A percentile compares a stretch with the other conserved stretches of the same genome.
phyloP scores from a whole-genome alignment of 1,140 invertebrate genomes.

The Leptinotarsa defecta region DNA sequence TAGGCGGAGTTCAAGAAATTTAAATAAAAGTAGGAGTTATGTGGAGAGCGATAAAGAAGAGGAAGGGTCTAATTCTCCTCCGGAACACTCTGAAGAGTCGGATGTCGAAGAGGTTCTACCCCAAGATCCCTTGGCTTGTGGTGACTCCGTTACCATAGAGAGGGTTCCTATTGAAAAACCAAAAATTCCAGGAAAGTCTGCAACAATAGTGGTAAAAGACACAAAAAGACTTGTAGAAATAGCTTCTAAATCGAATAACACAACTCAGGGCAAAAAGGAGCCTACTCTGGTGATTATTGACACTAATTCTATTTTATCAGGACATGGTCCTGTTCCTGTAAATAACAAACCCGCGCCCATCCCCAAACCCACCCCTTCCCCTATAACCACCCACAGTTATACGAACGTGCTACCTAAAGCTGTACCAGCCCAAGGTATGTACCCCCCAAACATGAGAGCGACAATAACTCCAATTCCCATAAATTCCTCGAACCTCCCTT shows the following conservation, averaged over 20 bases:
- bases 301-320: slow-evolving; percentile 73
- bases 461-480: slow-evolving; percentile 65
- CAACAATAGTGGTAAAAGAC: slow-evolving; percentile 73
- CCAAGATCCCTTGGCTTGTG: slow-evolving; percentile 66
- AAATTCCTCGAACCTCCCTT: slow-evolving; percentile 40
- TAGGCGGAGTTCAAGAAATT: slow-evolving; percentile 63
- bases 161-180: slow-evolving; percentile 32
- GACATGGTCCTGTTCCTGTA: slow-evolving; percentile 66
- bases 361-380: slow-evolving; percentile 15
- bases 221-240: slow-evolving; percentile 75
- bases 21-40: slow-evolving; percentile 64
- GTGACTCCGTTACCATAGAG: slow-evolving; percentile 51
- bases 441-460: slow-evolving; percentile 63
- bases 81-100: slow-evolving; percentile 59
- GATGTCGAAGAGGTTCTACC: slow-evolving; percentile 70
- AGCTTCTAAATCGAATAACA: slow-evolving; percentile 58
- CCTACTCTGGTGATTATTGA: slow-evolving; percentile 79
- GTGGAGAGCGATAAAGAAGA: slow-evolving; percentile 62
- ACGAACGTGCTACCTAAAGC: slow-evolving; percentile 60
- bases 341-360: slow-evolving; percentile 46
- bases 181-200: slow-evolving; percentile 45
- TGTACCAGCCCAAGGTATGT: slow-evolving; percentile 63
- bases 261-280: slow-evolving; percentile 67
- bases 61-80: slow-evolving; percentile 36
- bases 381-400: slow-evolving; percentile 49